Percentiles rank a stretch among this genome's conserved stretches.
These are phyloP conservation scores for Hydrozoanthus gracilis DNA, from an alignment of 92 coral and sea anemone species.

Conservation along the genomic window DNA sequence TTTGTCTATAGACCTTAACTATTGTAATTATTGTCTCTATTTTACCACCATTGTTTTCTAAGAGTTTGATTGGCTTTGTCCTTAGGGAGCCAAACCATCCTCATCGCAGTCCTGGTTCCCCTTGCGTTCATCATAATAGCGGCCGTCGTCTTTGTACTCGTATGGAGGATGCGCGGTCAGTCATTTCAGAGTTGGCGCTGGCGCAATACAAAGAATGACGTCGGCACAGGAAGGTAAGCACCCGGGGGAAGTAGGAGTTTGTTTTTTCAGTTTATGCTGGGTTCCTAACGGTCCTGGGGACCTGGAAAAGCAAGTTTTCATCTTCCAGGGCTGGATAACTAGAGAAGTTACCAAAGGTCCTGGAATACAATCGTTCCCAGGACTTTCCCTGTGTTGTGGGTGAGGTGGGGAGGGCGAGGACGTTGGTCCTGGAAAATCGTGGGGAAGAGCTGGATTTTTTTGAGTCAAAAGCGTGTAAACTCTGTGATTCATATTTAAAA, in stretches of 20 bases:
- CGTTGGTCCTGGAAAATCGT: too few species aligned
- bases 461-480: too few species aligned
- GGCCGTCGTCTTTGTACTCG: not conserved
- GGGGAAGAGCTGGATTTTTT: too few species aligned
- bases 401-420: too few species aligned
- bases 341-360: too few species aligned
- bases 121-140: not conserved
- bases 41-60: too few species aligned
- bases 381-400: too few species aligned
- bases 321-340: not conserved
- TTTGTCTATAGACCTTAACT: too few species aligned
- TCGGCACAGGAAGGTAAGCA: too few species aligned
- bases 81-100: not conserved
- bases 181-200: not conserved
- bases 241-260: too few species aligned
- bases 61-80: not conserved
- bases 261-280: not conserved
- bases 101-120: conserved; percentile 1
- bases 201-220: not conserved
- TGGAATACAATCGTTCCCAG: too few species aligned
- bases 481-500: not conserved
- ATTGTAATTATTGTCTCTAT: too few species aligned
- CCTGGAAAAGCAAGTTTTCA: not conserved
- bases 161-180: not conserved
- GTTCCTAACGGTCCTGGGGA: not conserved